These are phyloP conservation scores for Rhamphomyia laevipes DNA, from an alignment of 2,888 invertebrate genomes.

Conservation along the genomic window DNA sequence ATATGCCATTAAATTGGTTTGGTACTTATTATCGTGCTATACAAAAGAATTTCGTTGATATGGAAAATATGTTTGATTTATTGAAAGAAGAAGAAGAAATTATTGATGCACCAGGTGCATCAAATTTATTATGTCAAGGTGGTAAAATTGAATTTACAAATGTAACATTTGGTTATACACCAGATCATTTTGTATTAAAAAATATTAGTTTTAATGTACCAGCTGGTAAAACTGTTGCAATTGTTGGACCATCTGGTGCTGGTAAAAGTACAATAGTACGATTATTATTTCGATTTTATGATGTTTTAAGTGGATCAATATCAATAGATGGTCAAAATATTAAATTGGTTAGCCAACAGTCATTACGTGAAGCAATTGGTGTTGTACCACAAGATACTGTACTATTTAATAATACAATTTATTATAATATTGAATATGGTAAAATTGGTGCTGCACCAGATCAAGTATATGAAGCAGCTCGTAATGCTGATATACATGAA, in stretches of 20 bases:
- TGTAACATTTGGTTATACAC: slow-evolving; percentile 79
- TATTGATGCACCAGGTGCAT: slow-evolving; percentile 69
- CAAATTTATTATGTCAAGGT: slow-evolving; percentile 44
- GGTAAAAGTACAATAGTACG: slow-evolving; percentile 96
- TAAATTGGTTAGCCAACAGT: slow-evolving; percentile 69
- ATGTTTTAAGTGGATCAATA: slow-evolving; percentile 79
- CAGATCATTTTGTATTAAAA: slow-evolving; percentile 62
- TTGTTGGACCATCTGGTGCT: slow-evolving; percentile 80
- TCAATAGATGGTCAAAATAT: slow-evolving; percentile 84
- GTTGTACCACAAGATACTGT: slow-evolving; percentile 98
- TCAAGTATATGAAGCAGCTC: slow-evolving; percentile 80
- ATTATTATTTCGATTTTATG: slow-evolving; percentile 91
- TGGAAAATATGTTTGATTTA: slow-evolving; percentile 99
- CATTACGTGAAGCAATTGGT: slow-evolving; percentile 73
- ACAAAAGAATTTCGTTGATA: slow-evolving; percentile 95
- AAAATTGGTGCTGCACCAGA: slow-evolving; percentile 61
- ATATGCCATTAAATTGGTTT: slow-evolving; percentile 94
- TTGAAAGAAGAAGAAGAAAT: slow-evolving; percentile 80
- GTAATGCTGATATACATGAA: slow-evolving; percentile 88
- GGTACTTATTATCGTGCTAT: slow-evolving; percentile 96
- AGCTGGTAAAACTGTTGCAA: slow-evolving; percentile 73
- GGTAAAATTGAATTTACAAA: slow-evolving; percentile 79
- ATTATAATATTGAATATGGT: slow-evolving; percentile 93
- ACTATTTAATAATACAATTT: slow-evolving; percentile 83
- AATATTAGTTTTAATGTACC: slow-evolving; percentile 69